Conservation (phyloP, 2,113 vertebrate species). For the Muntiacus muntjak region DNA sequence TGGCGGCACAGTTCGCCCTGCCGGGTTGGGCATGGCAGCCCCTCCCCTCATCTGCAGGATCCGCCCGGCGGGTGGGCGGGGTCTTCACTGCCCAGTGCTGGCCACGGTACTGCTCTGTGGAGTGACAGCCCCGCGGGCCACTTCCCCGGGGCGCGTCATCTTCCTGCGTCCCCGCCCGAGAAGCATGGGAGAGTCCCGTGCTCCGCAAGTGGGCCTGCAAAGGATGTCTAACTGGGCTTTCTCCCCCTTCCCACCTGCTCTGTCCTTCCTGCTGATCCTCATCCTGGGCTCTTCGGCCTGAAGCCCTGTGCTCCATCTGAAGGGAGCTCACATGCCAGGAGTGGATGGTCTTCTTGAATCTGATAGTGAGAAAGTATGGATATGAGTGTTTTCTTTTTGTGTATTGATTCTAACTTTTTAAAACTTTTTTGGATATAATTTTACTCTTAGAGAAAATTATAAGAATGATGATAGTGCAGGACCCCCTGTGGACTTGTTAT, state of each 20-base stretch:
- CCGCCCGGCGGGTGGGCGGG: not conserved
- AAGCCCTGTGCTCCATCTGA: too few species aligned
- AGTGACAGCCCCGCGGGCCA: not conserved
- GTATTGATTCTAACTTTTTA: not conserved
- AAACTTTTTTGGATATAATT: not conserved
- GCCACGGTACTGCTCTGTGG: too few species aligned
- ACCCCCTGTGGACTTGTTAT: not conserved
- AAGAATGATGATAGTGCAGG: not conserved
- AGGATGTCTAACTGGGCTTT: not conserved
- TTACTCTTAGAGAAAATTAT: not conserved
- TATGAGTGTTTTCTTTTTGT: not conserved
- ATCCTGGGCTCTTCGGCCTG: fast-evolving
- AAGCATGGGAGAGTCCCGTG: fast-evolving
- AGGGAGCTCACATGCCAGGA: not conserved
- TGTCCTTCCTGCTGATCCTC: not conserved
- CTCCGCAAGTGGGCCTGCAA: too few species aligned
- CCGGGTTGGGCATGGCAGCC: not conserved
- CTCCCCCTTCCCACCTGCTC: not conserved
- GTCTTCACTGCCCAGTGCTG: fast-evolving
- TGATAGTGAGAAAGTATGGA: not conserved
- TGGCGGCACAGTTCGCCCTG: not conserved
- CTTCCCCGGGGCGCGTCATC: not conserved
- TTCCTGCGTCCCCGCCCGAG: not conserved
- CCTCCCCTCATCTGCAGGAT: fast-evolving
- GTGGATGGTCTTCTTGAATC: not conserved